phyloP scores from a whole-genome alignment of 1,140 invertebrate species.

The Aethina tumida region DNA sequence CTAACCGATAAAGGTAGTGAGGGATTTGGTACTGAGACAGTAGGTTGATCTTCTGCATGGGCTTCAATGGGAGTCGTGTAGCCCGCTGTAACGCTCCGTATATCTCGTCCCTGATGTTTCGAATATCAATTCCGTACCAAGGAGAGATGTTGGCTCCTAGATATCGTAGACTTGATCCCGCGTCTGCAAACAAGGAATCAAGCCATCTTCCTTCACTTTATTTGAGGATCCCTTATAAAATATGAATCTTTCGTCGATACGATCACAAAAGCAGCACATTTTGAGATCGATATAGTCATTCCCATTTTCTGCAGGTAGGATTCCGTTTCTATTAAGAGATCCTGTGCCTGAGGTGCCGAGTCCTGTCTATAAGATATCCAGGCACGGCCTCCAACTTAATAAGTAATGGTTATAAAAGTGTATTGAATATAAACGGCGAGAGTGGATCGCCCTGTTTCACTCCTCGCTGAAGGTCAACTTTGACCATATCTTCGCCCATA shows the following conservation, averaged over 20 bases:
- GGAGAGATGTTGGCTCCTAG: conserved; percentile 21
- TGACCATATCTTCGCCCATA: no score
- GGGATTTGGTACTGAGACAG: conserved; percentile 20
- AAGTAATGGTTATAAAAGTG: no score
- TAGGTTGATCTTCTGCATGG: conserved; percentile 19
- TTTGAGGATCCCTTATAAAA: conserved; percentile 17
- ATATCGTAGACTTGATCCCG: conserved; percentile 13
- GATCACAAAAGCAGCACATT: conserved; percentile 11
- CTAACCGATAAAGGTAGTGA: conserved; percentile 15
- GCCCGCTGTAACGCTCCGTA: conserved; percentile 2
- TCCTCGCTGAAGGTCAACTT: no score
- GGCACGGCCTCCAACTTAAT: no score
- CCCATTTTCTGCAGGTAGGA: no score
- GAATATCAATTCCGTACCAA: no score
- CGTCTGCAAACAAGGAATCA: conserved; percentile 10
- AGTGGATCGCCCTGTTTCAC: no score
- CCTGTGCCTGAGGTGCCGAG: no score
- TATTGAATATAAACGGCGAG: no score
- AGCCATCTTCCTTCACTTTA: conserved; percentile 10
- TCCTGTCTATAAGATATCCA: no score
- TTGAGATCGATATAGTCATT: no score
- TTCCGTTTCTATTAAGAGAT: no score
- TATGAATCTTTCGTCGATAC: conserved; percentile 17
- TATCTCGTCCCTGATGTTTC: conserved; percentile 15
- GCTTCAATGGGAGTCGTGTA: conserved; percentile 16